Conservation (phyloP, 2,113 vertebrate species). For the Peromyscus leucopus region DNA sequence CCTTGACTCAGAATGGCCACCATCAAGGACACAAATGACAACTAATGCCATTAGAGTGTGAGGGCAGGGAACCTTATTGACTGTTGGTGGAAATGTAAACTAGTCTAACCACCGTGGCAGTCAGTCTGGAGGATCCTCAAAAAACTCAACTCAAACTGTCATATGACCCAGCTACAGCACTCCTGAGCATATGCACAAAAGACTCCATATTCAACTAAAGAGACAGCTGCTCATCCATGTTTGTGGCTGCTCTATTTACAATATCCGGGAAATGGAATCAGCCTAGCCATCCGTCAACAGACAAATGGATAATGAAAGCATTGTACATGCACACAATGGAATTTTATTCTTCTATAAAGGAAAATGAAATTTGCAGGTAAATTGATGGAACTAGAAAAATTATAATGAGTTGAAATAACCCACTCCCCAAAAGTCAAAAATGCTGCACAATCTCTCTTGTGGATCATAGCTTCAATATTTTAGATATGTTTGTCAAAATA, state of each 20-base stretch:
- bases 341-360: not conserved
- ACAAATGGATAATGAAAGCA: not conserved
- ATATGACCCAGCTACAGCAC: not conserved
- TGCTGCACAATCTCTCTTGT: not conserved
- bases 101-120: not conserved
- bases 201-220: not conserved
- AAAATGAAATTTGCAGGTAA: not conserved
- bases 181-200: not conserved
- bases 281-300: not conserved
- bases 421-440: not conserved
- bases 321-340: not conserved
- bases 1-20: not conserved
- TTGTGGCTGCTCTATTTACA: not conserved
- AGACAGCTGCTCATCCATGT: not conserved
- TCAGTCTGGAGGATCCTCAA: not conserved
- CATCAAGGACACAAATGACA: not conserved
- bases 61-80: not conserved
- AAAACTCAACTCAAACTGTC: not conserved
- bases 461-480: not conserved
- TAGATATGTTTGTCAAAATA: not conserved
- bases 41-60: too few species aligned
- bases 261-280: not conserved
- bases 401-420: not conserved
- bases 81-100: not conserved
- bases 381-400: not conserved